Evolutionary conservation across 2,797 vertebrate genomes (phyloP).

Genomic region (Anas acuta): DNA sequence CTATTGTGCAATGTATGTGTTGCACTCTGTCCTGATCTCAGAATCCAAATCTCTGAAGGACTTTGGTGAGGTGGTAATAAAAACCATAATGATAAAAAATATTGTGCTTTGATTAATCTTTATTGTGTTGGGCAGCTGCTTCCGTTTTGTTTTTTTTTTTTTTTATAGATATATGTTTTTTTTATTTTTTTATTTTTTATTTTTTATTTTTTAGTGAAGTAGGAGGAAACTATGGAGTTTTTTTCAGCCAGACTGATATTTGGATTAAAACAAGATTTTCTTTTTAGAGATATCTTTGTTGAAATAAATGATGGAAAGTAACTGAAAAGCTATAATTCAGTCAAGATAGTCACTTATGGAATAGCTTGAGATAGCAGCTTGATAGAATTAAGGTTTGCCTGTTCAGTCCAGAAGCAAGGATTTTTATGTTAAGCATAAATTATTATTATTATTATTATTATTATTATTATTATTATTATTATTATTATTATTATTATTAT

Average conservation of each 20-base stretch:
- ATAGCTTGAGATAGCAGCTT: background rate
- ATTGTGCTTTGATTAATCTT: background rate
- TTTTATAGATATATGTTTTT: too few species aligned
- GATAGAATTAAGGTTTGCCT: constrained; percentile 9
- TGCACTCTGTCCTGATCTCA: background rate
- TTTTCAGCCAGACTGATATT: constrained; percentile 20
- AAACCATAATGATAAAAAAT: background rate
- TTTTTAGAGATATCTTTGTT: constrained; percentile 43
- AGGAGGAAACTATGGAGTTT: background rate
- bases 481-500: background rate
- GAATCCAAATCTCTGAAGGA: background rate
- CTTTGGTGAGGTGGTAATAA: background rate
- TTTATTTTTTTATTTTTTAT: too few species aligned
- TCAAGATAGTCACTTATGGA: constrained; percentile 1
- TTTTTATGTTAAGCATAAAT: background rate
- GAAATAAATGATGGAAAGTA: constrained; percentile 27
- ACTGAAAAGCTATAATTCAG: constrained; percentile 34
- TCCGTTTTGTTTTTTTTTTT: background rate
- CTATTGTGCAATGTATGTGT: background rate
- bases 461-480: background rate
- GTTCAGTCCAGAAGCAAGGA: background rate
- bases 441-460: too few species aligned
- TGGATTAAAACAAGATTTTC: background rate
- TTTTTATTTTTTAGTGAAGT: too few species aligned
- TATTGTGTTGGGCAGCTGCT: background rate